Evolutionary conservation across 23 tunicate genomes (phyloP).

Genomic region (Diplosoma virens): DNA sequence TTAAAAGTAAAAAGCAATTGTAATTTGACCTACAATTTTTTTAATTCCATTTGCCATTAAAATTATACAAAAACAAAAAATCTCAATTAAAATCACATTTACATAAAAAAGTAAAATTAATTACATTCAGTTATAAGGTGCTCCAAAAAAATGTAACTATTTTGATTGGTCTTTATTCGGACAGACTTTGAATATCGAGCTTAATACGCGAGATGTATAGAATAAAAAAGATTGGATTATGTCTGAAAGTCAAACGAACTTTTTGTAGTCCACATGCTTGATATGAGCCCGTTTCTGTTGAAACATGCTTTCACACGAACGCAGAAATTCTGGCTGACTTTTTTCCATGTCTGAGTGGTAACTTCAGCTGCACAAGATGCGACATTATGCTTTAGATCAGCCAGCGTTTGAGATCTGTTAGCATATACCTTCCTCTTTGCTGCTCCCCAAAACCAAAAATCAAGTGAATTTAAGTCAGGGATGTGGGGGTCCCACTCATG

Average conservation of each 20-base stretch:
- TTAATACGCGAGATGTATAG: neutral
- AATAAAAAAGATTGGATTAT: constrained; percentile 4
- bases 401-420: constrained; percentile 7
- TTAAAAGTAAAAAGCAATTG: no score
- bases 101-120: no score
- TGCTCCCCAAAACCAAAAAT: constrained; percentile 22
- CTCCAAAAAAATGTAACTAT: no score
- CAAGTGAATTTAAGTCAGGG: constrained; percentile 13
- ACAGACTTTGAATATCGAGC: no score
- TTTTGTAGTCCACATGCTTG: constrained; percentile 1
- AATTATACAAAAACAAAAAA: no score
- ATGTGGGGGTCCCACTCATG: neutral
- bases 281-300: constrained; percentile 17
- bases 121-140: no score
- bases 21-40: no score
- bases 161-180: no score
- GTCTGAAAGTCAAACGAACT: constrained; percentile 9
- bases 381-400: constrained; percentile 3
- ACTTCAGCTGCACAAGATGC: constrained; percentile 13
- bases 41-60: no score
- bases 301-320: constrained; percentile 1
- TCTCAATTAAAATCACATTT: no score
- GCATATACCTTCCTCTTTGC: constrained; percentile 5
- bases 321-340: constrained; percentile 11
- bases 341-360: constrained; percentile 5